Percentiles rank a stretch among this genome's conserved stretches.
Conservation (phyloP, 92 coral and sea anemone genomes). For the Porites lobata region DNA sequence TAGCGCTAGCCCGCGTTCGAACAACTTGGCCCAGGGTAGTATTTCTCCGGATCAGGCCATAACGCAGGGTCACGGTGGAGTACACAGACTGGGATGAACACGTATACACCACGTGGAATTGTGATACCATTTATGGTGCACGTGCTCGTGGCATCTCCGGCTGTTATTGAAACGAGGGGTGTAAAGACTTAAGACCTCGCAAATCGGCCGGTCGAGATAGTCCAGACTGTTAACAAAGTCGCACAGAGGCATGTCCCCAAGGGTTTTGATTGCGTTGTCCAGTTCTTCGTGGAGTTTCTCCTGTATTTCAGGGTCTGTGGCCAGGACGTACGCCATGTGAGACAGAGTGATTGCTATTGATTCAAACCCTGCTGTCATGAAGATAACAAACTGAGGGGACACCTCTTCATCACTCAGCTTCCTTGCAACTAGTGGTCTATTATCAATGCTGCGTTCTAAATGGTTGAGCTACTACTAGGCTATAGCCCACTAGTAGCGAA, state of each 20-base stretch:
- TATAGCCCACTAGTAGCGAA: too few species aligned
- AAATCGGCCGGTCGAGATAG: constrained; percentile 75
- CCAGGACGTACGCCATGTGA: constrained; percentile 62
- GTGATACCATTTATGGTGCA: constrained; percentile 67
- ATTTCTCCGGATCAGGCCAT: constrained; percentile 79
- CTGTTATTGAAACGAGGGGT: constrained; percentile 68
- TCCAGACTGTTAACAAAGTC: constrained; percentile 67
- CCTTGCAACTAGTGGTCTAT: not conserved
- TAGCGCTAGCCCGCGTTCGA: too few species aligned
- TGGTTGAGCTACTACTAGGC: too few species aligned
- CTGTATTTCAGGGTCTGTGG: constrained; percentile 72
- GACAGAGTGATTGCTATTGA: constrained; percentile 71
- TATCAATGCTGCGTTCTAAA: too few species aligned
- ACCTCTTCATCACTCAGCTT: constrained; percentile 70
- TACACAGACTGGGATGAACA: constrained; percentile 70
- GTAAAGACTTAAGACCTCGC: constrained; percentile 73
- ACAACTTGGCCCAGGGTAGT: constrained; percentile 41
- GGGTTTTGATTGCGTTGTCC: constrained; percentile 38
- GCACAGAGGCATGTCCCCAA: constrained; percentile 47
- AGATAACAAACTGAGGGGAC: constrained; percentile 72
- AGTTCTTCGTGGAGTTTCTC: constrained; percentile 68
- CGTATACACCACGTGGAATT: constrained; percentile 74
- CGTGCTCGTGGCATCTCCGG: constrained; percentile 71
- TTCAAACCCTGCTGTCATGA: constrained; percentile 76
- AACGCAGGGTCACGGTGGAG: constrained; percentile 80